These are phyloP conservation scores for Ditula angustiorana DNA, from an alignment of 2,888 invertebrate species.

Conservation along the genomic window DNA sequence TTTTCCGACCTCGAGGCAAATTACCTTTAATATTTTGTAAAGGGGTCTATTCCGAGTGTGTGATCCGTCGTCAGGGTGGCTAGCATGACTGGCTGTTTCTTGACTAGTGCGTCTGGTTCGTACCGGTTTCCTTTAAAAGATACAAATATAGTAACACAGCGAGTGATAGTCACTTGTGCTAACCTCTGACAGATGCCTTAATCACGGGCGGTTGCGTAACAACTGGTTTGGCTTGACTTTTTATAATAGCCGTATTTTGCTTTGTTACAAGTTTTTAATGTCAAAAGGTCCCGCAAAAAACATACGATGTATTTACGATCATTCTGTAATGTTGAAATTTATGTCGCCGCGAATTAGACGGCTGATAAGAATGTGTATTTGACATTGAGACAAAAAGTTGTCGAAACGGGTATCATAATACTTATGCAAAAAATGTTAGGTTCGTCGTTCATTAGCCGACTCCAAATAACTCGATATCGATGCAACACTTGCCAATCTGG, in stretches of 20 bases:
- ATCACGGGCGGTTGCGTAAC: constrained; percentile 59
- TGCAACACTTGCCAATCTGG: neutral
- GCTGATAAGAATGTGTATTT: constrained; percentile 1
- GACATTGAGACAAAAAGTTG: neutral
- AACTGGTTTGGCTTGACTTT: constrained; percentile 61
- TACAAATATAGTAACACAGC: neutral
- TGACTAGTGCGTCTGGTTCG: neutral
- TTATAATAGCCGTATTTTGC: constrained; percentile 61
- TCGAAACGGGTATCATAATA: neutral
- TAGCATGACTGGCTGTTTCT: neutral
- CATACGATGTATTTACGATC: constrained; percentile 33
- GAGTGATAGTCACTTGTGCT: neutral
- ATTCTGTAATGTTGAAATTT: constrained; percentile 40
- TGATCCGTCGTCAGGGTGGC: constrained; percentile 44
- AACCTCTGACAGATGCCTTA: constrained; percentile 57
- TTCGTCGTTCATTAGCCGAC: neutral
- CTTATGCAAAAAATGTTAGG: neutral
- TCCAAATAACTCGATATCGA: neutral
- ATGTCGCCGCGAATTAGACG: constrained; percentile 17
- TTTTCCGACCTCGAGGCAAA: constrained; percentile 47
- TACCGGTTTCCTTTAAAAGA: neutral
- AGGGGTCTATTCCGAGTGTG: constrained; percentile 39
- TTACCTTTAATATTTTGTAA: constrained; percentile 46
- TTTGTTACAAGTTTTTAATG: constrained; percentile 63
- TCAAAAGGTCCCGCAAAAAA: constrained; percentile 54